Evolutionary conservation across 2,888 invertebrate species (phyloP).

Genomic region (Rhimphoctona megacephalus): DNA sequence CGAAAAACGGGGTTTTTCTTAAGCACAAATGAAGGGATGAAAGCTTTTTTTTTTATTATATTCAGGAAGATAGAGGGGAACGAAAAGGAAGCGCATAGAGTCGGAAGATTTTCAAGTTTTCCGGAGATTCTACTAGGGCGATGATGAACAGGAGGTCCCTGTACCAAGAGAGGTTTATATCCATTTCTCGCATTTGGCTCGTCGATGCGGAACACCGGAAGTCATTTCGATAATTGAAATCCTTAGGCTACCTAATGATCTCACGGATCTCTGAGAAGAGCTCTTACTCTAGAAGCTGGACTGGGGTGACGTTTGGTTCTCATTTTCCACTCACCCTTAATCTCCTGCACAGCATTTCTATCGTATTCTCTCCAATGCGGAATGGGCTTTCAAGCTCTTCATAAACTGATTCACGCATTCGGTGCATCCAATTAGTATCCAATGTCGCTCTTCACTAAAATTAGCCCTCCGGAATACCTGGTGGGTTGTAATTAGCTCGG

Average conservation of each 20-base stretch:
- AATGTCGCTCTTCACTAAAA: constrained; percentile 10
- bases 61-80: constrained; percentile 13
- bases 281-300: constrained; percentile 28
- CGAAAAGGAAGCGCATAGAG: not conserved
- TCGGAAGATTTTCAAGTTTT: constrained; percentile 18
- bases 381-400: constrained; percentile 5
- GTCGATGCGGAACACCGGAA: constrained; percentile 57
- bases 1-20: not conserved
- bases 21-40: not conserved
- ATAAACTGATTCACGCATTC: not conserved
- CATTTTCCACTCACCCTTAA: constrained; percentile 29
- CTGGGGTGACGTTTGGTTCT: constrained; percentile 10
- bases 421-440: constrained; percentile 38
- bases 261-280: constrained; percentile 47
- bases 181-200: constrained; percentile 15
- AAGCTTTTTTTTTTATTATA: constrained; percentile 27
- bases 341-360: not conserved
- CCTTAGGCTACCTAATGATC: constrained; percentile 67
- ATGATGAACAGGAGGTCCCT: constrained; percentile 14
- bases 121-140: not conserved
- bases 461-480: not conserved
- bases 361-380: not conserved
- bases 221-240: constrained; percentile 71
- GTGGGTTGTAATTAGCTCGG: constrained; percentile 23
- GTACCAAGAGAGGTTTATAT: not conserved